Percentiles rank a stretch among this genome's conserved stretches.
These are phyloP conservation scores for Bombus confusus DNA, from an alignment of 1,140 invertebrate species.

Conservation along the genomic window DNA sequence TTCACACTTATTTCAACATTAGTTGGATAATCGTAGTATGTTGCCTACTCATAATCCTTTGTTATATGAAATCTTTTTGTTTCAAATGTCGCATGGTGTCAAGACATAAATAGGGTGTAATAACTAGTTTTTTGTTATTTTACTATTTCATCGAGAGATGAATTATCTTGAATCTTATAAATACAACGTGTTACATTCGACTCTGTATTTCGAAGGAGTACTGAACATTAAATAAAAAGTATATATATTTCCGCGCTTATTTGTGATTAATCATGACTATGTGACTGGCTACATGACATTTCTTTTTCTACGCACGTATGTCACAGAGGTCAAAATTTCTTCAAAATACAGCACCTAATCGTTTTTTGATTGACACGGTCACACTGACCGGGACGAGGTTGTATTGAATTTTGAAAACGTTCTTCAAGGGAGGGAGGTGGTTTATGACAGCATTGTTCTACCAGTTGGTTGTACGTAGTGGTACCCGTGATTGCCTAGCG, in stretches of 20 bases:
- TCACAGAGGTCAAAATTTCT: neutral
- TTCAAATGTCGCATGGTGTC: neutral
- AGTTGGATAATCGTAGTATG: too few species aligned
- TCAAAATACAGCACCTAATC: neutral
- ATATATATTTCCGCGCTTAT: neutral
- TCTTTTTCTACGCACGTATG: neutral
- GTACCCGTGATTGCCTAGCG: neutral
- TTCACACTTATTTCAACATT: too few species aligned
- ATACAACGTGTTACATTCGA: too few species aligned
- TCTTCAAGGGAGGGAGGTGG: neutral
- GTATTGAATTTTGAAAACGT: slow-evolving; percentile 5
- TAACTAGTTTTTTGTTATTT: neutral
- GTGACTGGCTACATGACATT: neutral
- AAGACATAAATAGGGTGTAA: neutral
- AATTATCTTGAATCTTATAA: too few species aligned
- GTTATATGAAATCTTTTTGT: neutral
- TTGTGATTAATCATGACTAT: neutral
- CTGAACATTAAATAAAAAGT: neutral
- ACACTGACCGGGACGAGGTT: neutral
- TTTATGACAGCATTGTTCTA: slow-evolving; percentile 1
- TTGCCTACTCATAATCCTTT: neutral
- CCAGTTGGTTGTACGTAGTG: neutral
- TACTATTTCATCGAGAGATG: too few species aligned
- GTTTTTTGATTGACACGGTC: neutral
- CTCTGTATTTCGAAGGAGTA: neutral